Evolutionary conservation across 2,113 vertebrate species (phyloP).

Genomic region (Penelope pileata): DNA sequence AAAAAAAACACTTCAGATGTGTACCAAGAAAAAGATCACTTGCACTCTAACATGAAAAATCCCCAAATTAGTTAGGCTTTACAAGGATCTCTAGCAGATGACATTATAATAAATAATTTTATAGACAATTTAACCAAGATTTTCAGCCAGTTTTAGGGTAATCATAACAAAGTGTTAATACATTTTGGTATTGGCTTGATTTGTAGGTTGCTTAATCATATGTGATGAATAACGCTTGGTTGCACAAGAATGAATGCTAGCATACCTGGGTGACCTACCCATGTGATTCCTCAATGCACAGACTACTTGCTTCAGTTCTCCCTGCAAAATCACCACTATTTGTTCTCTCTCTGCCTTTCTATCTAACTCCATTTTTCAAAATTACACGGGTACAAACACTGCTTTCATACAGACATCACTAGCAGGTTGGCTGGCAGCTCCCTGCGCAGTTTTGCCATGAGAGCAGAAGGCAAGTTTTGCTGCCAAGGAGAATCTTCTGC

Average conservation of each 20-base stretch:
- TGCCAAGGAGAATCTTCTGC: conserved; percentile 47
- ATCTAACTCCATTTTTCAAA: background rate
- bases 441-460: background rate
- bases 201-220: background rate
- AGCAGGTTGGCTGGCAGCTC: background rate
- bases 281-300: background rate
- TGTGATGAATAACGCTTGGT: background rate
- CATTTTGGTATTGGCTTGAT: background rate
- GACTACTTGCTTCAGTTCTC: background rate
- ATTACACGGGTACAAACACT: background rate
- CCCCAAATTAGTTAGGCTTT: background rate
- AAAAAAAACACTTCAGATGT: background rate
- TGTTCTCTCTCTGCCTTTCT: background rate
- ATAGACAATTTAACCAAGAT: background rate
- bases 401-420: conserved; percentile 9
- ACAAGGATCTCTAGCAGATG: fast-evolving
- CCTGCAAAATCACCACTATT: background rate
- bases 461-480: conserved; percentile 8
- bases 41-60: background rate
- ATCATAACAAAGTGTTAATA: background rate
- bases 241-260: background rate
- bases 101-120: background rate
- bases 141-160: background rate
- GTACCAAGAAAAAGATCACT: background rate
- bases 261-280: background rate